Evolutionary conservation across 2,888 invertebrate genomes (phyloP).

Genomic region (Sarcophaga rosellei): DNA sequence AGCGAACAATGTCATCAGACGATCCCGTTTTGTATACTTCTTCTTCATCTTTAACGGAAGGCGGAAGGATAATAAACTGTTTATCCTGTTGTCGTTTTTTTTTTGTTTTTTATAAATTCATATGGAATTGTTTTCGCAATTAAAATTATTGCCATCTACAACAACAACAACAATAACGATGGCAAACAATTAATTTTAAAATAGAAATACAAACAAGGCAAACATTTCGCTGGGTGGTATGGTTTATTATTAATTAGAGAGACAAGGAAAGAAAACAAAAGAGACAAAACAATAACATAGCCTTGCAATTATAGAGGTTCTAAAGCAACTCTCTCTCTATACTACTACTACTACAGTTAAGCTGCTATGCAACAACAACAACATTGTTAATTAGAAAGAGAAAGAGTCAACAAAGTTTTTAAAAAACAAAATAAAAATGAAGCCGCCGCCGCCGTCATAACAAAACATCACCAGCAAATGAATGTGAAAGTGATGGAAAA

Average conservation of each 20-base stretch:
- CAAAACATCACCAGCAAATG: conserved; percentile 21
- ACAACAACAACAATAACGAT: conserved; percentile 21
- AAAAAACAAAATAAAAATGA: background rate
- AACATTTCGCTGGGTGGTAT: background rate
- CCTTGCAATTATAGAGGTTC: background rate
- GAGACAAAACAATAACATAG: background rate
- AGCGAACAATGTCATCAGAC: conserved; percentile 29
- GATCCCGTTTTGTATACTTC: conserved; percentile 17
- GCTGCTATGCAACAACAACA: conserved; percentile 8
- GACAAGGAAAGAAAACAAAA: background rate
- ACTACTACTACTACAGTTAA: too few species aligned
- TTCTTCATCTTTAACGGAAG: conserved; percentile 25
- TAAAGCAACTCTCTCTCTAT: background rate
- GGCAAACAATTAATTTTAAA: conserved; percentile 44
- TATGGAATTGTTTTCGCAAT: conserved; percentile 32
- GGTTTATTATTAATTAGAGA: too few species aligned
- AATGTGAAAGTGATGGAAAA: conserved; percentile 43
- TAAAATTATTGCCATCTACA: conserved; percentile 49
- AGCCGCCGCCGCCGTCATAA: conserved; percentile 21
- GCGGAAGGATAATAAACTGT: conserved; percentile 57
- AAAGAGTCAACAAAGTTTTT: background rate
- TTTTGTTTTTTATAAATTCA: background rate
- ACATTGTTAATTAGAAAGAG: background rate
- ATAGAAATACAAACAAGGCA: background rate
- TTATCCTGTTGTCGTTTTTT: background rate